Evolutionary conservation across 2,888 invertebrate genomes (phyloP).

Genomic region (Chrysolina americana): DNA sequence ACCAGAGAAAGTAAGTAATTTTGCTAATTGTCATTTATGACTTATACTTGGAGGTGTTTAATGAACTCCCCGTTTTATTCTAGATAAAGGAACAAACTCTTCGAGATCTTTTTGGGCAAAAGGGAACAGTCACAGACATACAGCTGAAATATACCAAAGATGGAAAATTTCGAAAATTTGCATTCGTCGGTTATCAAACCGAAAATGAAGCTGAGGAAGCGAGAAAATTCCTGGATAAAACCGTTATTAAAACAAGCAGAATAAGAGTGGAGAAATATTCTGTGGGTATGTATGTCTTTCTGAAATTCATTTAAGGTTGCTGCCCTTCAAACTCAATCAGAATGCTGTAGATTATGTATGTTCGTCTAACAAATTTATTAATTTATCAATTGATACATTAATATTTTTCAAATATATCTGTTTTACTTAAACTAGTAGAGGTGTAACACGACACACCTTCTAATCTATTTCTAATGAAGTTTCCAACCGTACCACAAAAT

Average conservation of each 20-base stretch:
- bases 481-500: too few species aligned
- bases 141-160: conserved; percentile 93
- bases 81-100: conserved; percentile 87
- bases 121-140: conserved; percentile 93
- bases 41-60: conserved; percentile 26
- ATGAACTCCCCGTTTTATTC: conserved; percentile 43
- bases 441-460: too few species aligned
- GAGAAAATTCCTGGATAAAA: conserved; percentile 84
- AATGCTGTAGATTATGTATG: too few species aligned
- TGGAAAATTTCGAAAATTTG: conserved; percentile 94
- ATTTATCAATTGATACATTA: too few species aligned
- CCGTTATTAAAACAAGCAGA: conserved; percentile 86
- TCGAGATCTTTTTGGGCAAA: conserved; percentile 81
- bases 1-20: conserved; percentile 82
- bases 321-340: too few species aligned
- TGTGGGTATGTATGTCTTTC: conserved; percentile 72
- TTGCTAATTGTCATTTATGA: conserved; percentile 15
- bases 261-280: conserved; percentile 85
- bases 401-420: too few species aligned
- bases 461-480: too few species aligned
- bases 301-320: neutral
- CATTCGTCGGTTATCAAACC: conserved; percentile 91
- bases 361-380: too few species aligned
- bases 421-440: too few species aligned
- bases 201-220: conserved; percentile 86